phyloP scores from a whole-genome alignment of 2,113 vertebrate species.

The Cygnus atratus region DNA sequence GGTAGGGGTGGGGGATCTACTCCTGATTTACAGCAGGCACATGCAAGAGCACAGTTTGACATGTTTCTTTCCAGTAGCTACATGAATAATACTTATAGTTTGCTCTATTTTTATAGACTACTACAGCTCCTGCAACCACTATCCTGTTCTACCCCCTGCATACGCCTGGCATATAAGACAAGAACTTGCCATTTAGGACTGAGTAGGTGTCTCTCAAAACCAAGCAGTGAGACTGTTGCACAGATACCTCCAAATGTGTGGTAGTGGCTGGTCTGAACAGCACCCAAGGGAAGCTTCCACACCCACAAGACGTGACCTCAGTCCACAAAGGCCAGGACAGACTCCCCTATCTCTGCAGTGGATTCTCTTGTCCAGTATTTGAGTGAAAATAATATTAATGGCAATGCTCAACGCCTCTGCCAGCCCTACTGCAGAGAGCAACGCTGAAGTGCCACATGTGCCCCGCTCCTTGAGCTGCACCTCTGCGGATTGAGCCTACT shows the following conservation, averaged over 20 bases:
- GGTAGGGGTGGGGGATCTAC: neutral
- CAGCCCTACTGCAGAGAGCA: neutral
- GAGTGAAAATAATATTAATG: neutral
- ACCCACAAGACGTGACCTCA: rapidly evolving
- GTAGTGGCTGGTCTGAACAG: neutral
- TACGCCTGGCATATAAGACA: rapidly evolving
- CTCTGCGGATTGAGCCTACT: neutral
- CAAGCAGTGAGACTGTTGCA: rapidly evolving
- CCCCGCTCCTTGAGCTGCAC: neutral
- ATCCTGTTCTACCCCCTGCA: neutral
- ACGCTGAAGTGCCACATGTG: rapidly evolving
- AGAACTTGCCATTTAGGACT: neutral
- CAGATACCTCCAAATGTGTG: no score
- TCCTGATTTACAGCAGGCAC: neutral
- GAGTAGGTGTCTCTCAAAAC: neutral
- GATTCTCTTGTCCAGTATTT: rapidly evolving
- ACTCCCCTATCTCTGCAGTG: neutral
- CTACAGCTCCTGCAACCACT: neutral
- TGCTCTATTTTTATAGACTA: neutral
- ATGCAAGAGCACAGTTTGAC: neutral
- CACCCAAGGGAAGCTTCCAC: neutral
- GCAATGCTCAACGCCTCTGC: neutral
- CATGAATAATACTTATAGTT: neutral
- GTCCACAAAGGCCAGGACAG: neutral
- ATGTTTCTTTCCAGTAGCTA: neutral